Conservation (phyloP, 1,140 invertebrate genomes). For the Drosophila nasuta region DNA sequence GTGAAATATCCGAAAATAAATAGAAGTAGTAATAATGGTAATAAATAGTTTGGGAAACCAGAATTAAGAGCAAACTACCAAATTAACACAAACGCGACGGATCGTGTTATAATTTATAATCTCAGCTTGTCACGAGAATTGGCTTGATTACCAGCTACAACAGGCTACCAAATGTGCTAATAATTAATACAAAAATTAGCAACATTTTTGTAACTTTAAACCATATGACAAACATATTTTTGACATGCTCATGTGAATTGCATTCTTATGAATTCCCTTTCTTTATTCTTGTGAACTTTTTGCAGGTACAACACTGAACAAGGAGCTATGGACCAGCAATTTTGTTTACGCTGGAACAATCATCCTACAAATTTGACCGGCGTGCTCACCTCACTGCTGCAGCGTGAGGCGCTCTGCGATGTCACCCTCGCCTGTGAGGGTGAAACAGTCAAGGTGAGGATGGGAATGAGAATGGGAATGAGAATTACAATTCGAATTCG, state of each 20-base stretch:
- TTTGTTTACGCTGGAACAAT: constrained; percentile 97
- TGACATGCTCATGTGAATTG: background rate
- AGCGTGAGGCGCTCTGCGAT: constrained; percentile 94
- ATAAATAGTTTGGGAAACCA: background rate
- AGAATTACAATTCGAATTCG: too few species aligned
- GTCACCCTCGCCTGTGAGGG: constrained; percentile 97
- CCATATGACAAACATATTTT: background rate
- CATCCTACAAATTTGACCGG: constrained; percentile 95
- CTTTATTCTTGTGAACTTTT: background rate
- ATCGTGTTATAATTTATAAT: background rate
- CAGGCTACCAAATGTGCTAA: background rate
- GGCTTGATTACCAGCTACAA: background rate
- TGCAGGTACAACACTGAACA: constrained; percentile 85
- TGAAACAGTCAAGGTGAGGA: constrained; percentile 91
- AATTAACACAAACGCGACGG: background rate
- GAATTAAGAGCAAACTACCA: constrained; percentile 1
- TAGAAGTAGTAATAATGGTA: background rate
- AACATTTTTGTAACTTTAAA: background rate
- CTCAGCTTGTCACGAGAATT: background rate
- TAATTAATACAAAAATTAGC: background rate
- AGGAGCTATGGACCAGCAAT: constrained; percentile 95
- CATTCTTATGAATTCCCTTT: background rate
- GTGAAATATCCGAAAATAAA: background rate
- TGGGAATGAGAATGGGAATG: background rate
- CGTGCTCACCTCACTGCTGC: constrained; percentile 93